Base-by-base conservation (phyloP, 2,888 invertebrate genomes). In the Crocallis elinguaria region DNA sequence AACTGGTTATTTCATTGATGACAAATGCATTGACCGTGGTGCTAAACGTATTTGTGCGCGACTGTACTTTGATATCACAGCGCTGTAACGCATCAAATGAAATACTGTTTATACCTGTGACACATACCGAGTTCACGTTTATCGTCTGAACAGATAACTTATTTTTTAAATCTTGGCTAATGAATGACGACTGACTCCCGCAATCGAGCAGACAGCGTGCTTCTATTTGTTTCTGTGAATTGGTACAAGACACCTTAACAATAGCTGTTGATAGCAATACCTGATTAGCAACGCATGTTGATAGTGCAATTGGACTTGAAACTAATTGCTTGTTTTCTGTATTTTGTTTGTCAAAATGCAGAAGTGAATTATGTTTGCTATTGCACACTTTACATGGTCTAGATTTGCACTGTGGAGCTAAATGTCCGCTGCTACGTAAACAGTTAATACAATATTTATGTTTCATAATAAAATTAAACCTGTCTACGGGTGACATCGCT, bases 391-490 rank as follows among this genome's bases (percentile, higher is more conserved):
- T 25, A 8, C 25, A 25, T 25, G 25, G 25, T 25, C 25, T 3
- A 27, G 36, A 14, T 36, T 27, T 35, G 14, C 45, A 46, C 17
- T 37, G 37, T 30, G 38, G 46, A 7, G 46, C 46, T 14, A 46
- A 13, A 38, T 46, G 46, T 38, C 46, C 46, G n/a, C n/a, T n/a
- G 38, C 46, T 46, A 30, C 46, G 29, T 3, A 30, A n/a, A 30
- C 29, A 30, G 29, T 30, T 30, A 12, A 30, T 30, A 12, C 29
- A 30, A n/a, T n/a, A n/a, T n/a, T n/a, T n/a, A n/a, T n/a, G n/a
- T n/a, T n/a, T n/a, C n/a, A n/a, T n/a, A n/a, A n/a, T n/a, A n/a
- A n/a, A n/a, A n/a, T n/a, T n/a, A n/a, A n/a, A n/a, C n/a, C n/a
- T n/a, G n/a, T n/a, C n/a, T n/a, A n/a, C n/a, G n/a, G n/a, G n/a